phyloP scores from a whole-genome alignment of 2,113 vertebrate species.

The Ginglymostoma cirratum region DNA sequence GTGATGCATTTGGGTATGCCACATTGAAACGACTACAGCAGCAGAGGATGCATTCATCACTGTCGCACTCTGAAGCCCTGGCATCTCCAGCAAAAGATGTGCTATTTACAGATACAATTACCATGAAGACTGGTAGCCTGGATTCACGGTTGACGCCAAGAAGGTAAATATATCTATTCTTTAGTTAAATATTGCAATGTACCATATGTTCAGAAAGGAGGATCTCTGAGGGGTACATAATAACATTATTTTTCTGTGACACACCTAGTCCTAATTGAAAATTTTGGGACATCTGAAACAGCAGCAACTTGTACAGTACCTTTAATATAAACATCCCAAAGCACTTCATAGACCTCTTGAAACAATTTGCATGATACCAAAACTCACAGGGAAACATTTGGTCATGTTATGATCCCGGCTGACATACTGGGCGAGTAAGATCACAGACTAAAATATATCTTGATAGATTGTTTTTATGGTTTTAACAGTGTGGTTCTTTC shows the following conservation, averaged over 20 bases:
- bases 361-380: not conserved
- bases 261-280: not conserved
- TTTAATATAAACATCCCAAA: not conserved
- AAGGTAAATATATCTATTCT: slow-evolving; percentile 59
- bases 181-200: not conserved
- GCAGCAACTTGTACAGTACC: not conserved
- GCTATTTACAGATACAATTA: slow-evolving; percentile 94
- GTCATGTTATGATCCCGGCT: no score
- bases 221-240: not conserved
- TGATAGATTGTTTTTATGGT: no score
- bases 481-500: no score
- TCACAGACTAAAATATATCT: no score
- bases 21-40: slow-evolving; percentile 89
- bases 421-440: no score
- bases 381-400: no score
- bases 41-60: slow-evolving; percentile 91
- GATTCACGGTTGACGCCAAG: slow-evolving; percentile 91
- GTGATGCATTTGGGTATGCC: slow-evolving; percentile 91
- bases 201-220: not conserved
- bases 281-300: not conserved
- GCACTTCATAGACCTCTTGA: not conserved
- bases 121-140: slow-evolving; percentile 94
- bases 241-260: not conserved
- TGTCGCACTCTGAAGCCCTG: slow-evolving; percentile 91
- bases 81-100: slow-evolving; percentile 95